Base-by-base conservation (phyloP, 2,113 vertebrate genomes). In the Mus musculus region DNA sequence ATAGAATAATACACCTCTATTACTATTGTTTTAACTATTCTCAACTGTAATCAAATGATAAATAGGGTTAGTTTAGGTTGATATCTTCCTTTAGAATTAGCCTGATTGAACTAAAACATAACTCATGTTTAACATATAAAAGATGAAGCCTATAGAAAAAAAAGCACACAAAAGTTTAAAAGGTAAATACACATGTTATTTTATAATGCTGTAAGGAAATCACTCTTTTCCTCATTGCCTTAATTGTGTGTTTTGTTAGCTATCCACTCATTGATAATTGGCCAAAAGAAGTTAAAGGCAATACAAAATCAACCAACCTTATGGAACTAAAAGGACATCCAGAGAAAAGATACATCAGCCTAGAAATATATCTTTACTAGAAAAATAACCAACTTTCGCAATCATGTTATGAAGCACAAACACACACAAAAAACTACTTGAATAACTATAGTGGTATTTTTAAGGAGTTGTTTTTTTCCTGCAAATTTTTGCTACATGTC, bases 41-140 rank as follows among this genome's bases (percentile, higher is more conserved):
- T 72, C 89, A 97, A 97, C 95, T 92, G 93, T 88, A 33, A 49
- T 46, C 3, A 86, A 94, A 90, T 96, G 75, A 30, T 81, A 89
- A 82, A 95, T 17, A 96, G 90, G 54, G 61, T 46, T 39, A 85
- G 73, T 82, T 77, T 94, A 39, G 26, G 2, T 33, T 82, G 1
- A 56, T 3, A 56, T 80, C 77, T 95, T 86, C n/a, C 88, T 82
- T 96, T 95, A 97, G 90, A 26, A 92, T 95, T 72, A 98, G 96
- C 56, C 89, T 97, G 22, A 63, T 11, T 81, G 90, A 98, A 94
- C 98, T 90, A 97, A 97, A 88, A 90, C 88, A 93, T 54, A 91
- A 94, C 95, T 73, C 95, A 94, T 82, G 22, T 97, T 97, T 98
- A 98, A 97, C 96, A 97, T 97, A 63, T 95, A 95, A 93, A 96